Evolutionary conservation across 2,797 vertebrate species (phyloP), one percentile per base, ranked within the genome.

Genomic region (Eleutherodactylus coqui): DNA sequence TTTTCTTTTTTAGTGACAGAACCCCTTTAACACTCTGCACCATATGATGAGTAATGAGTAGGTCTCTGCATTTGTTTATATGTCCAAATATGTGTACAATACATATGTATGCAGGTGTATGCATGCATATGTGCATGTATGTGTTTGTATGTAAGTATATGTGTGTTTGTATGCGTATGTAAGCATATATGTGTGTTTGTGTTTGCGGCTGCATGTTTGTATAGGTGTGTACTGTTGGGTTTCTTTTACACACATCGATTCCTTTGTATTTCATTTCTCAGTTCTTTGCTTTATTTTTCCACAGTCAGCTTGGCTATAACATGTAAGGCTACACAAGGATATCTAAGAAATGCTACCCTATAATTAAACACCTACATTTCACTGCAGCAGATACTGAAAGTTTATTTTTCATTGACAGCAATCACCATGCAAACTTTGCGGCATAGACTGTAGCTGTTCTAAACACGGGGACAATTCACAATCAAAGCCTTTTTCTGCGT

Each of bases 391-490:
- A 64, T 7, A 10, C 10, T 47, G 34, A 49, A n/a, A 79, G 60
- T 27, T 79, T 85, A 24, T 70, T 36, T 70, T 78, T 55, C 75
- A 69, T 47, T 62, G 41, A 38, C 38, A 55, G 53, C 36, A 60
- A 62, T 24, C 36, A 49, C 47, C n/a, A 73, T 32, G 24, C 9
- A 85, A 85, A 62, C 53, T 43, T 80, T 43, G n/a, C 51, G 19
- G 53, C 47, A 73, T 79, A 41, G 36, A 49, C 70, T 78, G 62
- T 27, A 43, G 38, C 73, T 49, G 27, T 70, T n/a, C n/a, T 21
- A 53, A 67, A 41, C 58, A 72, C 70, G 45, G 69, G 2, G 7
- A 77, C 88, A 87, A 29, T 83, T 29, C 49, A 36, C 36, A 87
- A 79, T 76, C 75, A 0, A 87, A 86, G 6, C 47, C 34, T 36